These are phyloP conservation scores for Drosophila quinaria DNA, from an alignment of 2,888 invertebrate genomes.

Conservation along the genomic window DNA sequence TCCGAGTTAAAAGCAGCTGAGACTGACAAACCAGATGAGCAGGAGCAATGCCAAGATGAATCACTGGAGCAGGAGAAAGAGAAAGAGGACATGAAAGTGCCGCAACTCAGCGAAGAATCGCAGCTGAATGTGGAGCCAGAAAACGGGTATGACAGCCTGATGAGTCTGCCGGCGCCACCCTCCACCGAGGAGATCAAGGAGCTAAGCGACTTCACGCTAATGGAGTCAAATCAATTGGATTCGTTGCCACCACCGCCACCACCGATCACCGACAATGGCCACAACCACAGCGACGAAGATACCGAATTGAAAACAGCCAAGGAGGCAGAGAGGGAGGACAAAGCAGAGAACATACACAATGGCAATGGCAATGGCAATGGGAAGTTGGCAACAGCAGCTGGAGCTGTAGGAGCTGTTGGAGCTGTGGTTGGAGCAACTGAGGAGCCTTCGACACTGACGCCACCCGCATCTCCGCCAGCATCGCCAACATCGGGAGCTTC, in stretches of 20 bases:
- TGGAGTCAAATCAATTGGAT: constrained; percentile 84
- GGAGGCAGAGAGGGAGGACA: constrained; percentile 12
- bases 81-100: not conserved
- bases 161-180: constrained; percentile 85
- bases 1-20: not conserved
- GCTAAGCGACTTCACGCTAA: constrained; percentile 80
- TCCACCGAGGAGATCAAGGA: constrained; percentile 85
- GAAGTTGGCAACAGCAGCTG: not conserved
- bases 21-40: constrained; percentile 1
- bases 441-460: constrained; percentile 76
- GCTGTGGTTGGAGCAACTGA: constrained; percentile 17
- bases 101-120: not conserved
- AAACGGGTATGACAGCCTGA: constrained; percentile 84
- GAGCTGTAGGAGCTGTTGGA: not conserved
- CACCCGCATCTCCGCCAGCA: constrained; percentile 81
- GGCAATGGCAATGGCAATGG: constrained; percentile 34
- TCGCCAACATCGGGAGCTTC: constrained; percentile 66
- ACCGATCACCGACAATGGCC: constrained; percentile 28
- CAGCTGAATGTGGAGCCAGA: constrained; percentile 51
- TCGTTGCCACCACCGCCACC: constrained; percentile 84
- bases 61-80: not conserved
- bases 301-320: constrained; percentile 13
- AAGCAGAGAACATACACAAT: not conserved
- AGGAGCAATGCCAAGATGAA: not conserved
- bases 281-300: constrained; percentile 10